Evolutionary conservation across 2,888 invertebrate genomes (phyloP).

Genomic region (Muscina levida): DNA sequence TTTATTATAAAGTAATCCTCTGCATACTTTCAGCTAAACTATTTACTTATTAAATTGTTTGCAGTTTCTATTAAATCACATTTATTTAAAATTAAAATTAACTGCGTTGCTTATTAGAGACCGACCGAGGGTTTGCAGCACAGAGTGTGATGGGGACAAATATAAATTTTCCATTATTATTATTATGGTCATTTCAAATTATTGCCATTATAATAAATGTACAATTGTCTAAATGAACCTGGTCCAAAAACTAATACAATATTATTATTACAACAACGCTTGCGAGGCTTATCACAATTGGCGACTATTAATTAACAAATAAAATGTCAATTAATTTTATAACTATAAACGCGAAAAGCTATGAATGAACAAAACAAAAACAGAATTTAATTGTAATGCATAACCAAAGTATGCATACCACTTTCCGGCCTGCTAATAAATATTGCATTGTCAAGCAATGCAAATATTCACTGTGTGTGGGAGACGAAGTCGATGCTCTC

Average conservation of each 20-base stretch:
- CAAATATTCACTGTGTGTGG: background rate
- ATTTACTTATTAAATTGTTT: too few relatives aligned
- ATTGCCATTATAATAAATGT: constrained; percentile 58
- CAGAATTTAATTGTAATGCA: constrained; percentile 74
- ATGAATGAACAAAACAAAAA: constrained; percentile 68
- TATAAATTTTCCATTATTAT: constrained; percentile 62
- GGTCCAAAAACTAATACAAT: constrained; percentile 2
- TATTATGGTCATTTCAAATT: constrained; percentile 53
- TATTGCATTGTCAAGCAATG: background rate
- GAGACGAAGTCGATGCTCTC: too few relatives aligned
- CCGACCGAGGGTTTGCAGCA: background rate
- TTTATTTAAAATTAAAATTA: constrained; percentile 64
- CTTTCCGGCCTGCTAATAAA: background rate
- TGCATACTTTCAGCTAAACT: too few relatives aligned
- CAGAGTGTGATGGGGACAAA: constrained; percentile 15
- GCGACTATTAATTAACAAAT: constrained; percentile 78
- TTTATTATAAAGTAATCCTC: too few relatives aligned
- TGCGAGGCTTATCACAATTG: constrained; percentile 10
- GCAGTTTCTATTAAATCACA: constrained; percentile 10
- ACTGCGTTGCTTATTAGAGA: constrained; percentile 35
- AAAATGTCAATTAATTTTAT: constrained; percentile 79
- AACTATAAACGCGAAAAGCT: constrained; percentile 53
- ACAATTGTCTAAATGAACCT: background rate
- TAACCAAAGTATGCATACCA: background rate
- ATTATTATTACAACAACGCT: constrained; percentile 1